Conservation (phyloP, 2,113 vertebrate genomes). For the Amia ocellicauda region DNA sequence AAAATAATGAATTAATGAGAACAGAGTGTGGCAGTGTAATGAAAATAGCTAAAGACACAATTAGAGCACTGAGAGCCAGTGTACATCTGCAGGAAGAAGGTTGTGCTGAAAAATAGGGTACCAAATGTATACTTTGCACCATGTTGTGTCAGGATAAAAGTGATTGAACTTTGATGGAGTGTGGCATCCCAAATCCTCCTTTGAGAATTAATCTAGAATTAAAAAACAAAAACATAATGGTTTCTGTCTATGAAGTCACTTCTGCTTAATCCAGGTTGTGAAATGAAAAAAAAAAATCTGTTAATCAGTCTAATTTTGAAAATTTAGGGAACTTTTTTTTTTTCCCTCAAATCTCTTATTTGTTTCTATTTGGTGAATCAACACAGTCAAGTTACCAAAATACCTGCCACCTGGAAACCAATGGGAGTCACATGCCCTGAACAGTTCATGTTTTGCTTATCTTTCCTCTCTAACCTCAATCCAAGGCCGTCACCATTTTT, state of each 20-base stretch:
- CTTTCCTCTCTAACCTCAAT: background rate
- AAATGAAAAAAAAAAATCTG: too few relatives aligned
- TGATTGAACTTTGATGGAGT: too few relatives aligned
- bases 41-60: conserved; percentile 56
- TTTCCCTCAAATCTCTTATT: too few relatives aligned
- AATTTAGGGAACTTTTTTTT: too few relatives aligned
- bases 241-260: too few relatives aligned
- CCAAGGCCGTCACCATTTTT: background rate
- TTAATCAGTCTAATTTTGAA: too few relatives aligned
- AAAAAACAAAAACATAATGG: too few relatives aligned
- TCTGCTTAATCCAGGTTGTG: too few relatives aligned
- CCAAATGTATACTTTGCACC: too few relatives aligned
- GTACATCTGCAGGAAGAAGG: conserved; percentile 20
- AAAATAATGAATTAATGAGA: conserved; percentile 47
- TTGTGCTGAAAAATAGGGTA: conserved; percentile 30
- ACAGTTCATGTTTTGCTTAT: background rate
- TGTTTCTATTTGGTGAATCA: background rate
- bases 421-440: background rate
- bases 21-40: conserved; percentile 36
- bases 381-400: background rate
- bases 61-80: conserved; percentile 46
- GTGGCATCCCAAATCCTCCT: too few relatives aligned
- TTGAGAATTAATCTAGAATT: too few relatives aligned
- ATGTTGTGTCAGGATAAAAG: too few relatives aligned
- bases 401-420: background rate